Evolutionary conservation across 1,140 invertebrate species (phyloP), one percentile per base, ranked within the genome.

Genomic region (silkworm (Bombyx mori)): DNA sequence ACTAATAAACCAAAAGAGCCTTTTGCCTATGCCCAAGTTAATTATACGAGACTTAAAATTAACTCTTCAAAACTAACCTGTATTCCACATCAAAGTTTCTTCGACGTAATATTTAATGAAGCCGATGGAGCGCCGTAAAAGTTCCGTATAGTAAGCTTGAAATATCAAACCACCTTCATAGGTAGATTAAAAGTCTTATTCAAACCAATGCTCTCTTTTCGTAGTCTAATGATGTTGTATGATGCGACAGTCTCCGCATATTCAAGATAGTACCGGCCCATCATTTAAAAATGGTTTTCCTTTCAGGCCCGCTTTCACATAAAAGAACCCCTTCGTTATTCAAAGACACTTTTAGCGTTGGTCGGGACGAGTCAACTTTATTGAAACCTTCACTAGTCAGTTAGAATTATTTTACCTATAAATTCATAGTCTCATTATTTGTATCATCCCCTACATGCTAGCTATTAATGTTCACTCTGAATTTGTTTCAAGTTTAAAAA

Each of bases 301-400:
- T 80, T 84, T 86, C 77, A 86, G 60, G 56, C 65, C 68, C 65
- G 70, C 65, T 65, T 72, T 74, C 65, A 63, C 69, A 80, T 86
- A 82, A 86, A 86, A 74, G 72, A 73, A 71, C 65, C 76, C 79
- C 69, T 82, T 79, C 77, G 71, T 84, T 80, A 82, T 84, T 79
- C 77, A 82, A 69, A 78, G 71, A 79, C 71, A 67, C 66, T 77
- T 74, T 76, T 71, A 75, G 66, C 67, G 72, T 68, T 72, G 68
- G 73, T 69, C 60, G 45, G 60, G 64, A 55, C 61, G 71, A 65
- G 56, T 63, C 62, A 56, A 56, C 65, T 54, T 66, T 74, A 73
- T 79, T 79, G 71, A 75, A 75, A 56, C 67, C 58, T 35, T 58
- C 52, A 52, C 63, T 66, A 66, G 60, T 72, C 67, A 64, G 60